Evolutionary conservation across 2,797 vertebrate species (phyloP), one percentile per base, ranked within the genome.

Genomic region (Xiphorhynchus erythropygius): DNA sequence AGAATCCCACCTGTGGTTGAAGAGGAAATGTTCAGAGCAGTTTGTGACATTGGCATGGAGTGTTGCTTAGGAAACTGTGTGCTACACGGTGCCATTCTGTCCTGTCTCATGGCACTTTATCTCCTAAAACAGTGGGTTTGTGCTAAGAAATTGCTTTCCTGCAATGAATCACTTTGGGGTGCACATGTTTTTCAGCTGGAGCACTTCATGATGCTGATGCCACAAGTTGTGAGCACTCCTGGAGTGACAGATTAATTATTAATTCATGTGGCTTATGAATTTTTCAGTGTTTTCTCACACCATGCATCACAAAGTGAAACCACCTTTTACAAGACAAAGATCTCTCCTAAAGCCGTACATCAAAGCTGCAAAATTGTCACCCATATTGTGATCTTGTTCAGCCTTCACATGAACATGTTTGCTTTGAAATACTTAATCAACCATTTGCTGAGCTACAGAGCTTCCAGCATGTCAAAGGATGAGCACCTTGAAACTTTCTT

Each of bases 181-280:
- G 59, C 44, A 33, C 4, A 22, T 68, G 56, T 70, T 82, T 56
- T 84, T 91, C 46, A 70, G 68, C 28, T 80, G 44, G 81, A 76
- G 32, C 73, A 84, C 97, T 74, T 46, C 6, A 7, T 39, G 71
- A 42, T 86, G 60, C 56, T 91, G n/a, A 64, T 82, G 60, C 76
- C 50, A 74, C 81, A 78, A 64, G 98, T 96, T 94, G 68, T 95
- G 85, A 91, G 76, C 75, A 87, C 39, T 63, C 93, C 46, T 95
- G 93, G 96, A 96, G 91, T 97, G 97, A 96, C 79, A 89, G 94
- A 98, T 98, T 97, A 97, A 98, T 98, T 98, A 98, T 98, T 98
- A 98, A 99, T 98, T 97, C 93, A 92, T 95, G 77, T 84, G 93
- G 65, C 84, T 93, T 96, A 97, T 97, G 94, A 97, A 98, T 98